Conservation (phyloP, 2,113 vertebrate species). For the Grantiella picta region DNA sequence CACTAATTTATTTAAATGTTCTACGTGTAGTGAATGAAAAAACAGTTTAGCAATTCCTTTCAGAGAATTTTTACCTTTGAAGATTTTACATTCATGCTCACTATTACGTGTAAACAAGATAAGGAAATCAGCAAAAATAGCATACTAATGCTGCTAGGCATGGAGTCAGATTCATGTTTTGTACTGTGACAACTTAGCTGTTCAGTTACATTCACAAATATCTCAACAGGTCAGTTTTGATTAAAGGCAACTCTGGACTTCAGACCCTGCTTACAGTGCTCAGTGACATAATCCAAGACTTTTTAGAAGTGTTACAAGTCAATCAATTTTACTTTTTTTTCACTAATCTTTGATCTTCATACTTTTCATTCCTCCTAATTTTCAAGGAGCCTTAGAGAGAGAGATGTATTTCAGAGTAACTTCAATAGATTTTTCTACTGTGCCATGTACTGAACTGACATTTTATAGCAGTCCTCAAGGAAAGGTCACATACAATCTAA, state of each 20-base stretch:
- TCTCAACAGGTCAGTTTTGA: background rate
- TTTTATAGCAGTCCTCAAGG: constrained; percentile 2
- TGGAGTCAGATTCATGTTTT: accelerated
- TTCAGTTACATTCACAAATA: background rate
- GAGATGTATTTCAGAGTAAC: background rate
- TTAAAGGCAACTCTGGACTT: background rate
- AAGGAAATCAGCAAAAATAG: background rate
- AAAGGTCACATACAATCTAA: constrained; percentile 39
- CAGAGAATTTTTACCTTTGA: background rate
- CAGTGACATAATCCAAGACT: background rate
- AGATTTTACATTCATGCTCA: background rate
- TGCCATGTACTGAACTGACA: background rate
- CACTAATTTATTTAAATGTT: background rate
- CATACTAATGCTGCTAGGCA: background rate
- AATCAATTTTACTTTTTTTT: background rate
- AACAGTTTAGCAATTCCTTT: background rate
- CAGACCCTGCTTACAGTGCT: background rate
- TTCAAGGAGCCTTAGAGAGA: background rate
- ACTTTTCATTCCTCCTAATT: background rate
- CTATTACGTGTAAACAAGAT: background rate
- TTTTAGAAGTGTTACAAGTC: background rate
- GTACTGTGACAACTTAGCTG: background rate
- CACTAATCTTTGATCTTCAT: background rate
- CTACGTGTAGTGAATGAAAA: background rate
- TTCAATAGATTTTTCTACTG: background rate